Evolutionary conservation across 2,888 invertebrate genomes (phyloP).

Genomic region (Dromius quadrimaculatus): DNA sequence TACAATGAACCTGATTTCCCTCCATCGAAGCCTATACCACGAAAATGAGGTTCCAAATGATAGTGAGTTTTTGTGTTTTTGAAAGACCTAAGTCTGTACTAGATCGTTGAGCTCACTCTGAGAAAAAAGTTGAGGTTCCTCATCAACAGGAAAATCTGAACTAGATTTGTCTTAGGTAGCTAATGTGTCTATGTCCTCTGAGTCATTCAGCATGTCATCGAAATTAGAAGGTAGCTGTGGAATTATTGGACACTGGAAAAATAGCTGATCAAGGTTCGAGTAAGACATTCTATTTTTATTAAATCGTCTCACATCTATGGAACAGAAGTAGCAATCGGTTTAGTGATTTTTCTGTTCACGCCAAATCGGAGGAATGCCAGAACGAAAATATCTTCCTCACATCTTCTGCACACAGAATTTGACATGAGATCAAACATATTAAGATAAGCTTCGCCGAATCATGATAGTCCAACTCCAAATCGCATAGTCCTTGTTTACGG

Average conservation of each 20-base stretch:
- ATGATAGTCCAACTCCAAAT: too few species aligned
- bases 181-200: constrained; percentile 25
- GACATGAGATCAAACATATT: too few species aligned
- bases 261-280: constrained; percentile 49
- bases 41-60: constrained; percentile 29
- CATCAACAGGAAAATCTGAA: background rate
- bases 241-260: constrained; percentile 38
- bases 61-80: constrained; percentile 55
- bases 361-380: constrained; percentile 5
- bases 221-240: constrained; percentile 49
- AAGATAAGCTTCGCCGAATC: too few species aligned
- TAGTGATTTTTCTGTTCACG: constrained; percentile 23
- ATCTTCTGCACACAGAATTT: constrained; percentile 50
- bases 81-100: constrained; percentile 55
- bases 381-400: constrained; percentile 50
- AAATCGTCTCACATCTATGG: constrained; percentile 37
- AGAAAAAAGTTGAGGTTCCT: constrained; percentile 46
- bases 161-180: background rate
- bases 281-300: constrained; percentile 37
- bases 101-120: too few species aligned
- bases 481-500: too few species aligned
- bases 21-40: constrained; percentile 50
- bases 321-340: constrained; percentile 37
- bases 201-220: constrained; percentile 30
- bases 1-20: constrained; percentile 48